Base-by-base conservation (phyloP, 2,888 invertebrate species). In the Caenorhabditis sp. region DNA sequence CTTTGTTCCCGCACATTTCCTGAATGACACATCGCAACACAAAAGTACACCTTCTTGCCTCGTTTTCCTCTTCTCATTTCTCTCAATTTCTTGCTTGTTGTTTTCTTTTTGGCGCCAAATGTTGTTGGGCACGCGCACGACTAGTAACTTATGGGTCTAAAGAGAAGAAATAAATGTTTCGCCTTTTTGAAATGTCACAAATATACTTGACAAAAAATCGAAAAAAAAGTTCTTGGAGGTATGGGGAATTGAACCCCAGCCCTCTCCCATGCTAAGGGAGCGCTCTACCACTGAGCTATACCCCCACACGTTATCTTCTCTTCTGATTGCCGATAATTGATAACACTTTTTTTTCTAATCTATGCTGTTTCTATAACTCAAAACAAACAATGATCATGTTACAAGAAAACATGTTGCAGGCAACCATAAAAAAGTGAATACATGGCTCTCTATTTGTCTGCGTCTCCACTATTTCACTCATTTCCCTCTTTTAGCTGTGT, bases 221-320 rank as follows among this genome's bases (percentile, higher is more conserved):
- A 17, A 17, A 43, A 51, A 51, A 51, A 51, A 6, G 21, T 67
- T 67, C 62, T 60, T 77, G 77, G 77, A 77, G 77, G 73, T 77
- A 77, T 77, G 70, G 77, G 77, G 77, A 77, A 77, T 78, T 75
- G 78, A 78, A 78, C 76, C 78, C 78, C 78, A 78, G 79, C 69
- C 78, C 72, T 80, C 80, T 80, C 78, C 74, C 80, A 80, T 80
- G 80, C 80, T 79, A 80, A 80, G 80, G 76, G 80, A 80, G 80
- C 80, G 80, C 80, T 80, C 80, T 80, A 80, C 80, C 80, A 75
- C 80, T 80, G 80, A 80, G 78, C 80, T 80, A 80, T 76, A 78
- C 70, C 79, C 79, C 79, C 79, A 14, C 14, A 43, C 43, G 14
- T 10, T 3, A 43, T n/a, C 12, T 17, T 14, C 43, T 17, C 17